A percentile compares a stretch with the other conserved stretches of the same genome.
These are phyloP conservation scores for Sarcophaga subvicina DNA, from an alignment of 2,888 invertebrate species.

Conservation along the genomic window DNA sequence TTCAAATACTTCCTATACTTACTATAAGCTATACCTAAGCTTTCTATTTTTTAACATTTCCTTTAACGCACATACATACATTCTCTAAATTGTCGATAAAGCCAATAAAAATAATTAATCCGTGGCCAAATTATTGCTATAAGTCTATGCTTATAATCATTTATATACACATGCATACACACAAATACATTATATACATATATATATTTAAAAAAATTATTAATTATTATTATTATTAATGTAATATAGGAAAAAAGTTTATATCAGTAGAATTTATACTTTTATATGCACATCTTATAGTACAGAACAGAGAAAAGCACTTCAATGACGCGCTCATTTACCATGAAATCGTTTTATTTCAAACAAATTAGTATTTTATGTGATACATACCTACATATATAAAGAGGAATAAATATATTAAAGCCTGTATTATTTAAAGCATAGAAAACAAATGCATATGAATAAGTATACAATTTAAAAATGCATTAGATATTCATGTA, in stretches of 20 bases:
- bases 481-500: slow-evolving; percentile 24
- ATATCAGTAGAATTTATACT: slow-evolving; percentile 10
- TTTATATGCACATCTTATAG: slow-evolving; percentile 28
- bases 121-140: slow-evolving; percentile 66
- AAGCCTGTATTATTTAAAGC: slow-evolving; percentile 22
- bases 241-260: slow-evolving; percentile 15
- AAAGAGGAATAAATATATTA: slow-evolving; percentile 39
- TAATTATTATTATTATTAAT: background rate
- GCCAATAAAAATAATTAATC: slow-evolving; percentile 58
- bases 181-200: slow-evolving; percentile 16
- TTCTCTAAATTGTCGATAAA: slow-evolving; percentile 29
- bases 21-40: slow-evolving; percentile 47
- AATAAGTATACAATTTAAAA: slow-evolving; percentile 4
- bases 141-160: slow-evolving; percentile 49
- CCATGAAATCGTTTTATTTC: background rate
- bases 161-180: background rate
- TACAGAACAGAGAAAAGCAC: background rate
- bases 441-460: slow-evolving; percentile 15
- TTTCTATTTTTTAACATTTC: slow-evolving; percentile 29
- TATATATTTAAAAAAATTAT: slow-evolving; percentile 3
- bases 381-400: slow-evolving; percentile 52
- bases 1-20: slow-evolving; percentile 18
- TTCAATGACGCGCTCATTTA: background rate
- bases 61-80: slow-evolving; percentile 1
- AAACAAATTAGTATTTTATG: slow-evolving; percentile 63